Percentiles rank a stretch among this genome's conserved stretches.
These are phyloP conservation scores for Ganaspis sp. DNA, from an alignment of 1,140 invertebrate species.

Conservation along the genomic window DNA sequence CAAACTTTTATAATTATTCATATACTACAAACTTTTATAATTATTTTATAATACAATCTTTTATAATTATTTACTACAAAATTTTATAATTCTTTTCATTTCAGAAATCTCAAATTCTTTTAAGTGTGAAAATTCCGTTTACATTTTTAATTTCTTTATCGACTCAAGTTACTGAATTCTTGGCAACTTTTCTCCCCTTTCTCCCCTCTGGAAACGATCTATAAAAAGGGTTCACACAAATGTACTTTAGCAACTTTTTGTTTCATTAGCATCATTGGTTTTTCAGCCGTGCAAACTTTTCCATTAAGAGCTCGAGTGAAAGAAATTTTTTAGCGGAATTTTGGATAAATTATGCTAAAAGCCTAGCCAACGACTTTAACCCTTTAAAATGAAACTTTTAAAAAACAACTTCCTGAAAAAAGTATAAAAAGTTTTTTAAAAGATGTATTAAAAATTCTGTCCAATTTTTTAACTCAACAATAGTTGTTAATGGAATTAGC, in stretches of 20 bases:
- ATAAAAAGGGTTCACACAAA: slow-evolving; percentile 41
- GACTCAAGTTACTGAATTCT: background rate
- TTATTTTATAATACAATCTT: too few relatives aligned
- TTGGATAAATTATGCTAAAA: slow-evolving; percentile 23
- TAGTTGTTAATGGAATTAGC: too few relatives aligned
- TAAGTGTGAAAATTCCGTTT: too few relatives aligned
- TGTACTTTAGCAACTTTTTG: background rate
- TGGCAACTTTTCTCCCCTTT: background rate
- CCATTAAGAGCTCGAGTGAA: background rate
- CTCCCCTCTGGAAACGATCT: background rate
- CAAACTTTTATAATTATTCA: too few relatives aligned
- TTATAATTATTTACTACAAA: too few relatives aligned
- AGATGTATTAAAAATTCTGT: background rate
- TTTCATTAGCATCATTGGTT: slow-evolving; percentile 15
- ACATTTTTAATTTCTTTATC: background rate
- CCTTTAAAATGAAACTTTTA: background rate
- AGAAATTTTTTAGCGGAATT: slow-evolving; percentile 3
- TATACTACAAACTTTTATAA: too few relatives aligned
- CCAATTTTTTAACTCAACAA: too few relatives aligned
- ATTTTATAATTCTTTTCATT: too few relatives aligned
- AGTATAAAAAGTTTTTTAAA: background rate
- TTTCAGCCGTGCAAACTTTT: slow-evolving; percentile 26
- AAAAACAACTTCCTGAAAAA: background rate
- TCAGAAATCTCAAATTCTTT: too few relatives aligned
- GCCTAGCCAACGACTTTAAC: background rate